Evolutionary conservation across 2,888 invertebrate genomes (phyloP).

Genomic region (Campaea margaritaria): DNA sequence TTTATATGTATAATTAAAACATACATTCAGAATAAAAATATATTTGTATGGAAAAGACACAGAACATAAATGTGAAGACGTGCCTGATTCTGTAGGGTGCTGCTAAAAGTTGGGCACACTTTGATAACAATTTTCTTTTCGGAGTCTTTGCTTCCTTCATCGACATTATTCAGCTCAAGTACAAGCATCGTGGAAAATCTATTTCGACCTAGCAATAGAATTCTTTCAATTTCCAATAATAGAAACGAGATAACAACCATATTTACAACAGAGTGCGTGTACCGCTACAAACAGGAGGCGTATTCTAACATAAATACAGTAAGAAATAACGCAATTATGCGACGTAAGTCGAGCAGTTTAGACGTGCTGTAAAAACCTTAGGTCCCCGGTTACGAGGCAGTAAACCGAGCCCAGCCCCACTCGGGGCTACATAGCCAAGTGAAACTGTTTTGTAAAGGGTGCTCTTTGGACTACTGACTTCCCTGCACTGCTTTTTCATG

Average conservation of each 20-base stretch:
- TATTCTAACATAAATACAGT: conserved; percentile 47
- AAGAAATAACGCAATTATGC: conserved; percentile 78
- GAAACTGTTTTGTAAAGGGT: conserved; percentile 22
- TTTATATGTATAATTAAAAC: background rate
- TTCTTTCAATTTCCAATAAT: background rate
- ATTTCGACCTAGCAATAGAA: too few species aligned
- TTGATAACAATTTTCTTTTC: too few species aligned
- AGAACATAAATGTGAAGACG: background rate
- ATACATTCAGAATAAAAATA: background rate
- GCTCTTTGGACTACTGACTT: conserved; percentile 23
- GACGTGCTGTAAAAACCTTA: conserved; percentile 77
- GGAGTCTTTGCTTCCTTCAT: too few species aligned
- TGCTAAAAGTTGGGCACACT: too few species aligned
- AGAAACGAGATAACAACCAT: conserved; percentile 7
- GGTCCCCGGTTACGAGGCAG: conserved; percentile 72
- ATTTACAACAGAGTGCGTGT: conserved; percentile 19
- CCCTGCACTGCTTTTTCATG: conserved; percentile 11
- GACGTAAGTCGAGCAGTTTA: conserved; percentile 70
- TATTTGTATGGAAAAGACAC: background rate
- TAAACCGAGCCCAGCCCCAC: conserved; percentile 64
- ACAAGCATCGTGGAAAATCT: too few species aligned
- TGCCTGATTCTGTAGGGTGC: background rate
- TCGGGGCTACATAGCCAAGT: conserved; percentile 56
- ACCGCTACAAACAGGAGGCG: conserved; percentile 39
- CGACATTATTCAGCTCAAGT: too few species aligned